phyloP scores from a whole-genome alignment of 2,797 vertebrate species.

The Intellagama lesueurii region DNA sequence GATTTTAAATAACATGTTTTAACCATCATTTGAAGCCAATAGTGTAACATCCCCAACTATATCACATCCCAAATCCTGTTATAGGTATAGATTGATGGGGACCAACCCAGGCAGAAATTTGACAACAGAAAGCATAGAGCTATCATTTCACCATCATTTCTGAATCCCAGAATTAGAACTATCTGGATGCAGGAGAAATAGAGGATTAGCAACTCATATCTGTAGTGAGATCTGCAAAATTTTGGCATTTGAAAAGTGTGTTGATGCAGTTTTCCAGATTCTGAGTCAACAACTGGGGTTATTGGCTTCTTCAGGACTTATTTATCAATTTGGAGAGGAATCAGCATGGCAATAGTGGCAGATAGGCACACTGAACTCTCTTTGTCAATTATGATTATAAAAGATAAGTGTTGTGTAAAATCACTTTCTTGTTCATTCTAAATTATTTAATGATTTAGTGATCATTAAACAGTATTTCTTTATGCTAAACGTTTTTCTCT shows the following conservation, averaged over 20 bases:
- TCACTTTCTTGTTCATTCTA: constrained; percentile 61
- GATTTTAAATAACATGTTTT: not conserved
- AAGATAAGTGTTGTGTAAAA: constrained; percentile 71
- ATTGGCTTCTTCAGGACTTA: constrained; percentile 13
- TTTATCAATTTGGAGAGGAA: not conserved
- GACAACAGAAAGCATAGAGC: not conserved
- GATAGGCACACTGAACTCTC: constrained; percentile 46
- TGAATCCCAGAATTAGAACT: not conserved
- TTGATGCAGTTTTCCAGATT: constrained; percentile 52
- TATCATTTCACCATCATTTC: not conserved
- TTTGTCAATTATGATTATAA: constrained; percentile 64
- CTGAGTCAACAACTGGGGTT: constrained; percentile 58
- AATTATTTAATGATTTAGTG: too few relatives aligned
- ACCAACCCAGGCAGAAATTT: not conserved
- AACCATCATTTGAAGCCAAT: not conserved
- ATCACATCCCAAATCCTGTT: not conserved
- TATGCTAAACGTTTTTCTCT: not conserved
- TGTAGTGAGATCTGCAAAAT: not conserved
- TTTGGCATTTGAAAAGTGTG: constrained; percentile 33
- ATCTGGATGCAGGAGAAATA: not conserved
- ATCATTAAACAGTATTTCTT: constrained; percentile 19
- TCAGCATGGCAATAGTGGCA: constrained; percentile 41
- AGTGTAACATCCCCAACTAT: not conserved
- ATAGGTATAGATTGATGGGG: not conserved
- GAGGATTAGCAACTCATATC: constrained; percentile 23